Conservation (phyloP, 2,888 invertebrate genomes). For the Lucinisca nassula region DNA sequence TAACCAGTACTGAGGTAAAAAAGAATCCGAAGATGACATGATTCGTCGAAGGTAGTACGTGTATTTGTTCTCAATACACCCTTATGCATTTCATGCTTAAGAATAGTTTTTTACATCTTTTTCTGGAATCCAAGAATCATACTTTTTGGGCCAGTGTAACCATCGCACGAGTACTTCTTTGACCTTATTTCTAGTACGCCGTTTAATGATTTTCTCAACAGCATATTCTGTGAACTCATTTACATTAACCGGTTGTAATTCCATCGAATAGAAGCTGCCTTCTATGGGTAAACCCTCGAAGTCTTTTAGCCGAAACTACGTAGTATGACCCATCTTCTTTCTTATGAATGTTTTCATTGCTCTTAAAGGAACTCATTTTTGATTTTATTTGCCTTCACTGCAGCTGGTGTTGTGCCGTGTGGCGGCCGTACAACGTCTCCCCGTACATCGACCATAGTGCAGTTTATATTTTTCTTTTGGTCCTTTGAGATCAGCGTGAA, state of each 20-base stretch:
- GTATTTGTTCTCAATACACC: neutral
- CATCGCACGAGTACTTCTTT: slow-evolving; percentile 57
- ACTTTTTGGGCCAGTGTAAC: slow-evolving; percentile 66
- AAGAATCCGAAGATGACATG: neutral
- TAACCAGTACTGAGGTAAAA: neutral
- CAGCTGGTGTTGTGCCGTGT: too few species aligned
- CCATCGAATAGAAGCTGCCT: slow-evolving; percentile 53
- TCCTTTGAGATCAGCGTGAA: too few species aligned
- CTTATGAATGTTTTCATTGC: too few species aligned
- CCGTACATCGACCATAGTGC: too few species aligned
- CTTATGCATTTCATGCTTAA: neutral
- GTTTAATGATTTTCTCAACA: slow-evolving; percentile 50
- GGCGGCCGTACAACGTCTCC: too few species aligned
- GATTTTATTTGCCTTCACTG: too few species aligned
- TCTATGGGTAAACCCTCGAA: slow-evolving; percentile 35
- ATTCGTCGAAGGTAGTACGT: neutral
- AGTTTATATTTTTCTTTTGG: too few species aligned
- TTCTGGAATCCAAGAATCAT: slow-evolving; percentile 50
- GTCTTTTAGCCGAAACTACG: too few species aligned
- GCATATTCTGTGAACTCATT: slow-evolving; percentile 41
- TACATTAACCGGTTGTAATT: slow-evolving; percentile 50
- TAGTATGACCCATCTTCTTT: too few species aligned
- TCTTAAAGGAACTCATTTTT: too few species aligned
- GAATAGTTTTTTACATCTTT: slow-evolving; percentile 31
- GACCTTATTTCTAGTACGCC: slow-evolving; percentile 31